These are phyloP conservation scores for Steinernema feltiae DNA, from an alignment of 1,140 invertebrate species.

Conservation along the genomic window DNA sequence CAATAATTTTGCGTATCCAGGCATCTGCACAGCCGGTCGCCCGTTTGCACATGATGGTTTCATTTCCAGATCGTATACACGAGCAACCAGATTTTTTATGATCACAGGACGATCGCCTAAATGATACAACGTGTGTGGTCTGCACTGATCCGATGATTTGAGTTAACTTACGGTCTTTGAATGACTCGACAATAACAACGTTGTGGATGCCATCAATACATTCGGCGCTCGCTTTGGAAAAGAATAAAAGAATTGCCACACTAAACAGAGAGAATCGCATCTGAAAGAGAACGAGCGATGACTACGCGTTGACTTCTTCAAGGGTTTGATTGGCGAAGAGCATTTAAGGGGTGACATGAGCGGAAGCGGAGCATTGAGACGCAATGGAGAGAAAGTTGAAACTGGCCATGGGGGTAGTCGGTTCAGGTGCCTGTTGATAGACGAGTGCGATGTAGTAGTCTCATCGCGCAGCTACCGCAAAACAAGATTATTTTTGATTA, in stretches of 20 bases:
- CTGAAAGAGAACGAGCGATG: not conserved
- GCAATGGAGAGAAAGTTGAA: not conserved
- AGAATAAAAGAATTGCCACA: not conserved
- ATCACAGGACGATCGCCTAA: conserved; percentile 28
- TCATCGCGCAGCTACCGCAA: conserved; percentile 4
- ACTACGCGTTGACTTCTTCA: too few species aligned
- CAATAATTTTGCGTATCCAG: conserved; percentile 37
- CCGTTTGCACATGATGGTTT: conserved; percentile 35
- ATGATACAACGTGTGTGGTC: conserved; percentile 9
- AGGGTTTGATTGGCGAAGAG: too few species aligned
- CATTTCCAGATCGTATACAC: conserved; percentile 34
- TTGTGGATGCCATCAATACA: not conserved
- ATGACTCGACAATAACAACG: not conserved
- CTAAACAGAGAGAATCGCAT: not conserved
- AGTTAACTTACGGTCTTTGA: not conserved
- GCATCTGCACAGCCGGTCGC: conserved; percentile 40
- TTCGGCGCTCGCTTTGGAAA: not conserved
- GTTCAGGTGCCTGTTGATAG: not conserved
- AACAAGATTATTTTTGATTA: conserved; percentile 13
- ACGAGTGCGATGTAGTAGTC: not conserved
- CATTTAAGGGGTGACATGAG: too few species aligned
- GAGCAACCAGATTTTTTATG: conserved; percentile 37
- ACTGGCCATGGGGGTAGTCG: not conserved
- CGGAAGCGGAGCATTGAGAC: too few species aligned
- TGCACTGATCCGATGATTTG: not conserved